These are phyloP conservation scores for Gisinianus flammeolus DNA, from an alignment of 2,888 invertebrate genomes.

Conservation along the genomic window DNA sequence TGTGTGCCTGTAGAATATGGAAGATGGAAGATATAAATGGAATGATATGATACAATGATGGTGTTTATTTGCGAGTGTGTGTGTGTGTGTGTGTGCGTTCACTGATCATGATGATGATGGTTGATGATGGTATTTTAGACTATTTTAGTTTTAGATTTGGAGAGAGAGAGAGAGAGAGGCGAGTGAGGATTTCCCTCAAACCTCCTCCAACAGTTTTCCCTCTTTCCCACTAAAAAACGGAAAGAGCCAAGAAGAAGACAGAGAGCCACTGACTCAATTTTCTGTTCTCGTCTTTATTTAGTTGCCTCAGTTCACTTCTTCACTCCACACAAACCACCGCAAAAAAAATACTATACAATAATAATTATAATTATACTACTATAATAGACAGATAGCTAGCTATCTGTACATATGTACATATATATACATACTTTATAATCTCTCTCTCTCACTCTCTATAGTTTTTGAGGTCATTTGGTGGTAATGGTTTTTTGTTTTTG, in stretches of 20 bases:
- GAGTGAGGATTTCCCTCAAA: constrained; percentile 35
- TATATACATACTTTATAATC: too few species aligned
- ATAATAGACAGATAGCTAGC: too few species aligned
- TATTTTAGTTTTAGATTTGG: neutral
- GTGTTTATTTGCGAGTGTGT: constrained; percentile 14
- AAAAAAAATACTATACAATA: too few species aligned
- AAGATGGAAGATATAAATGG: neutral
- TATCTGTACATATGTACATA: too few species aligned
- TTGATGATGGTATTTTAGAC: neutral
- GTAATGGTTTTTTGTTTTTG: too few species aligned
- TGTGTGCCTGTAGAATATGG: neutral
- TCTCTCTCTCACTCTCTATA: too few species aligned
- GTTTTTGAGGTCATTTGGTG: too few species aligned
- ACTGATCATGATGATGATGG: too few species aligned
- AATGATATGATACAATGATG: neutral
- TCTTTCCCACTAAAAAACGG: constrained; percentile 27
- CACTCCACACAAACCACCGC: constrained; percentile 15
- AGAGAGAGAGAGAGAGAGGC: constrained; percentile 11
- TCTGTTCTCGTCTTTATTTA: constrained; percentile 18
- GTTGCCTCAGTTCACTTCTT: constrained; percentile 31
- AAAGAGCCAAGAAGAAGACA: neutral
- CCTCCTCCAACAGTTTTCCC: constrained; percentile 35
- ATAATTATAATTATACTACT: too few species aligned
- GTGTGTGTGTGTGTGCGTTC: constrained; percentile 8
- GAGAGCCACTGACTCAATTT: constrained; percentile 31